A percentile compares a stretch with the other conserved stretches of the same genome.
These are phyloP conservation scores for Armadillidium nasatum DNA, from an alignment of 1,140 invertebrate genomes.

Conservation along the genomic window DNA sequence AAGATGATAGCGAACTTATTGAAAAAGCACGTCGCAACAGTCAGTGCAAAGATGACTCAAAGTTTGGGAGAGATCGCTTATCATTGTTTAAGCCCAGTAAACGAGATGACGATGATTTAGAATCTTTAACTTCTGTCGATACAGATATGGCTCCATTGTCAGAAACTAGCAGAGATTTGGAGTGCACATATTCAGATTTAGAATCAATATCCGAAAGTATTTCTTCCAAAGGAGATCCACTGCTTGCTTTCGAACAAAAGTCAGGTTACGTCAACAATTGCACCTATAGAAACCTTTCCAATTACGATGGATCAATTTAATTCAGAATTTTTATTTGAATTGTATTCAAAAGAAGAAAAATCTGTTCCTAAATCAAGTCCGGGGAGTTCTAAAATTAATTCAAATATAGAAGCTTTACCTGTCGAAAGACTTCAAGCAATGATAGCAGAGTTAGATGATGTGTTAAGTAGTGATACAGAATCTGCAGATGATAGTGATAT, in stretches of 20 bases:
- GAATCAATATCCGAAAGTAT: conserved; percentile 40
- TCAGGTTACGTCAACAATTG: neutral
- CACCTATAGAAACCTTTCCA: conserved; percentile 17
- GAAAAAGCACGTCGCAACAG: conserved; percentile 25
- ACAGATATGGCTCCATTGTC: conserved; percentile 42
- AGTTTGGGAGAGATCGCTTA: conserved; percentile 28
- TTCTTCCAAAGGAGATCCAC: conserved; percentile 32
- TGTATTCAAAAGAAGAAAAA: neutral
- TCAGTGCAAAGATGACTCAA: conserved; percentile 23
- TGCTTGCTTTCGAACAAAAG: conserved; percentile 22
- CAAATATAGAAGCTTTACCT: conserved; percentile 26
- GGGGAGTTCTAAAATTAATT: neutral
- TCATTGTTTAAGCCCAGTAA: conserved; percentile 30
- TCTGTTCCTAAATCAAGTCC: neutral
- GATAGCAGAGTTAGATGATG: conserved; percentile 43
- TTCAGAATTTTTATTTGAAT: neutral
- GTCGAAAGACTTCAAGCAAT: conserved; percentile 43
- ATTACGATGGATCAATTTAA: conserved; percentile 23
- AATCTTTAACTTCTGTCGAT: conserved; percentile 39
- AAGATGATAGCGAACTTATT: conserved; percentile 32
- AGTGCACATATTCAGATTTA: conserved; percentile 40
- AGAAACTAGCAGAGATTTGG: conserved; percentile 40
- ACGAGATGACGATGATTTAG: conserved; percentile 42
- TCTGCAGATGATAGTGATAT: neutral
- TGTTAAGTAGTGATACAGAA: conserved; percentile 35